Evolutionary conservation across 2,888 invertebrate species (phyloP).

Genomic region (Malacosoma neustria): DNA sequence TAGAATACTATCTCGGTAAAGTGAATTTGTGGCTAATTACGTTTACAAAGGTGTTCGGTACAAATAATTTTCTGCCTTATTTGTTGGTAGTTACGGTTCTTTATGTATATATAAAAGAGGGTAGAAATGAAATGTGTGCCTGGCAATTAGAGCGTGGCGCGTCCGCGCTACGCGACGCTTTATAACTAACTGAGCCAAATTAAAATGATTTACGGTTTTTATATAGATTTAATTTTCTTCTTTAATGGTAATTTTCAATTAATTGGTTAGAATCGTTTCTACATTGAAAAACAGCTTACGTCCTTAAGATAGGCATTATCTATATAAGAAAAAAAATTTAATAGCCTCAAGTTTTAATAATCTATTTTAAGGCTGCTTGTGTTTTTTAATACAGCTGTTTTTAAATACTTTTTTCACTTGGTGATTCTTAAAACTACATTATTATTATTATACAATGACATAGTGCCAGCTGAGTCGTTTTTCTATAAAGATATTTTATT

Average conservation of each 20-base stretch:
- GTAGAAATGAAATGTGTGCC: slow-evolving; percentile 66
- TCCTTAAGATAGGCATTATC: too few relatives aligned
- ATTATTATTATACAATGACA: too few relatives aligned
- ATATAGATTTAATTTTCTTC: slow-evolving; percentile 39
- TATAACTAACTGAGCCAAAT: slow-evolving; percentile 59
- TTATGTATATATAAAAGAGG: slow-evolving; percentile 26
- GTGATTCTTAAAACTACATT: too few relatives aligned
- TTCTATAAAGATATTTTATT: too few relatives aligned
- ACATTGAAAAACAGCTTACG: too few relatives aligned
- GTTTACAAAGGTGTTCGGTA: slow-evolving; percentile 27
- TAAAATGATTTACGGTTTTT: slow-evolving; percentile 51
- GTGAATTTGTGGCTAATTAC: slow-evolving; percentile 53
- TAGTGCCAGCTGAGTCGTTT: too few relatives aligned
- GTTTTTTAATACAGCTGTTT: too few relatives aligned
- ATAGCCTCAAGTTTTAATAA: too few relatives aligned
- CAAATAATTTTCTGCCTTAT: slow-evolving; percentile 39
- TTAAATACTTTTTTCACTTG: too few relatives aligned
- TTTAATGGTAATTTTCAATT: slow-evolving; percentile 43
- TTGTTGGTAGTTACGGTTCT: slow-evolving; percentile 39
- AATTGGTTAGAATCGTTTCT: background rate
- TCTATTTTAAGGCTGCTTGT: too few relatives aligned
- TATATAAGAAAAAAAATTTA: too few relatives aligned
- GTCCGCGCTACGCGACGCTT: slow-evolving; percentile 45
- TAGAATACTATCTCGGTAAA: slow-evolving; percentile 34
- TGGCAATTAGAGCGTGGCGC: slow-evolving; percentile 57